Base-by-base conservation (phyloP, 2,797 vertebrate genomes). In the Ibycter americanus region DNA sequence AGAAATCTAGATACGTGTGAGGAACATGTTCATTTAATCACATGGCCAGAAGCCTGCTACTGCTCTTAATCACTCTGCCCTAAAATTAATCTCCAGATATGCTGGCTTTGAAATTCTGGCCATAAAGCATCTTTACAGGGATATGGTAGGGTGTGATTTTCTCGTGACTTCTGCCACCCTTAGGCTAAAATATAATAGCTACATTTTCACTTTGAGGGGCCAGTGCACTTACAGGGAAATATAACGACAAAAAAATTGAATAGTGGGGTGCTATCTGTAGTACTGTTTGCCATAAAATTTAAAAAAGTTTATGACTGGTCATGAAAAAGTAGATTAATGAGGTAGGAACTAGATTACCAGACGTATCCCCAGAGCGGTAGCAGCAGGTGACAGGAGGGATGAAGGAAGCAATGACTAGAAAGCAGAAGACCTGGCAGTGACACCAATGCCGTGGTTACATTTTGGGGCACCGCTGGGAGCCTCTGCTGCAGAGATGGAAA, bases 391-490 rank as follows among this genome's bases (percentile, higher is more conserved):
- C 36, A 68, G 42, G 40, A 89, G 36, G 32, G 19, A 31, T 51
- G 32, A 78, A 73, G n/a, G n/a, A 86, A 25, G 12, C 0, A 0
- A 55, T 27, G 38, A 10, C 27, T 4, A 22, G 36, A n/a, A 82
- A 82, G 9, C 21, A 54, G 49, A 66, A 62, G 32, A 25, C 20
- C 52, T 74, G 23, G 12, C 4, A 3, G 31, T 58, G 63, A 20
- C 54, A 27, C 15, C 31, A 47, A 2, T 56, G 22, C 17, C 40
- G 3, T 22, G 19, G 13, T 44, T 70, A 29, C 12, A 23, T 65
- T 56, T 56, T 44, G 25, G 42, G 34, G 34, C 20, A 62, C 15
- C 3, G 0, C 0, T 42, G 38, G 38, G 44, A 74, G 5, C 47
- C 56, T 74, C 52, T 52, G 16, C 32, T 74, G 70, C 52, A 74